Evolutionary conservation across 2,797 vertebrate species (phyloP), one percentile per base, ranked within the genome.

Genomic region (Syngnathus acus): DNA sequence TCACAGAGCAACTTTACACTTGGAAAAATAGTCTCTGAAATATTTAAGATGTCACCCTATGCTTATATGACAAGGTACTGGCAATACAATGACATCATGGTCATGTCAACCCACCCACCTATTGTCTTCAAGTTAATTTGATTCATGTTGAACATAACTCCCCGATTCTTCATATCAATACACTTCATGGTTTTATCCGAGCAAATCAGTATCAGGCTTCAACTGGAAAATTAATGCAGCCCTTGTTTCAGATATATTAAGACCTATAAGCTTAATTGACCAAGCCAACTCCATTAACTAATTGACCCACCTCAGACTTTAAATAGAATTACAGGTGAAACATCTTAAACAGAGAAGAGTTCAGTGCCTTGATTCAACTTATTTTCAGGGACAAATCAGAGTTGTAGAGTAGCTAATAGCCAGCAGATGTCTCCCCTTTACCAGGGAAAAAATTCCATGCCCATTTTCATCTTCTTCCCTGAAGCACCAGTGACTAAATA

Each of bases 381-480:
- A 32, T 32, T 32, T 32, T 4, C 32, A 32, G 32, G 32, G 32
- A 32, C 32, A 32, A 32, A 32, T 32, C 32, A 32, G 32, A 43
- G 42, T 43, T 43, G 42, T 43, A 43, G 42, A 43, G 42, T 13
- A 43, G 42, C 42, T 4, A 43, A 43, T 43, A 10, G 42, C 42
- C 42, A 43, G 42, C 42, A 43, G 42, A 43, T 43, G 42, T 43
- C 42, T 43, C 42, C 13, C 42, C 42, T 13, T 43, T 43, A 43
- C 42, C 13, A 13, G 11, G 42, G 11, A 43, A 43, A 10, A 43
- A 43, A 75, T 26, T 21, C 62, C 58, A 45, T 67, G 10, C 1
- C 66, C 45, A 65, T 75, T 74, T 37, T 14, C 62, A 73, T 62
- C 67, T 61, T 55, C 59, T 66, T 65, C 57, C 13, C 23, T 68